Percentiles rank a stretch among this genome's conserved stretches.
phyloP scores from a whole-genome alignment of 2,113 vertebrate species.

The Setophaga kirtlandii region DNA sequence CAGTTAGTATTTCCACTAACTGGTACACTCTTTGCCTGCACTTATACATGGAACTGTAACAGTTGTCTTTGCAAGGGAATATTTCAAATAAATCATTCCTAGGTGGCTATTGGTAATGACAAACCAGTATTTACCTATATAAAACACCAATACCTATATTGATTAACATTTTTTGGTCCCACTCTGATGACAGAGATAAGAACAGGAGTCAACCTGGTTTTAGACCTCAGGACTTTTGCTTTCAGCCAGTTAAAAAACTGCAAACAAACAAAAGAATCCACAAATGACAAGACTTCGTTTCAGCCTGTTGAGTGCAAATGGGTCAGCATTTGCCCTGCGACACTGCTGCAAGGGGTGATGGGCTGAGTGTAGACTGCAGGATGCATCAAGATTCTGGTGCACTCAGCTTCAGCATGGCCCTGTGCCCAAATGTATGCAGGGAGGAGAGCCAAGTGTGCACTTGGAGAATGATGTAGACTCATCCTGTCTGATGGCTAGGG shows the following conservation, averaged over 20 bases:
- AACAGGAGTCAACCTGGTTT: neutral
- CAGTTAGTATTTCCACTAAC: neutral
- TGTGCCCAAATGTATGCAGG: neutral
- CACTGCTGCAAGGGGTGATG: neutral
- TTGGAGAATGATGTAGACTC: neutral
- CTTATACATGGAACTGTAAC: neutral
- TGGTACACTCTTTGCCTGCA: neutral
- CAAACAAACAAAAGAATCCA: neutral
- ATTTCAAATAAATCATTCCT: neutral
- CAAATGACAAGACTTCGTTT: neutral
- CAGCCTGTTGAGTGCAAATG: neutral
- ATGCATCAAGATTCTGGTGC: neutral
- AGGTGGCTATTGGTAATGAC: neutral
- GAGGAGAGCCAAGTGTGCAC: neutral
- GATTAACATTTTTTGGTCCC: neutral
- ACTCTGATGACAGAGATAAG: neutral
- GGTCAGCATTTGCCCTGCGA: rapidly evolving
- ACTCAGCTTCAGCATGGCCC: neutral
- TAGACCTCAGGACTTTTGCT: neutral
- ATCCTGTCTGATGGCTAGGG: neutral
- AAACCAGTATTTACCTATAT: neutral
- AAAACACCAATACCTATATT: neutral
- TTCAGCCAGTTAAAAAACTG: neutral
- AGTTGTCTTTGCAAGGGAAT: neutral
- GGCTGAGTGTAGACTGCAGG: neutral